Evolutionary conservation across 2,888 invertebrate genomes (phyloP), one percentile per base, ranked within the genome.

Genomic region (Sarcophaga carnaria): DNA sequence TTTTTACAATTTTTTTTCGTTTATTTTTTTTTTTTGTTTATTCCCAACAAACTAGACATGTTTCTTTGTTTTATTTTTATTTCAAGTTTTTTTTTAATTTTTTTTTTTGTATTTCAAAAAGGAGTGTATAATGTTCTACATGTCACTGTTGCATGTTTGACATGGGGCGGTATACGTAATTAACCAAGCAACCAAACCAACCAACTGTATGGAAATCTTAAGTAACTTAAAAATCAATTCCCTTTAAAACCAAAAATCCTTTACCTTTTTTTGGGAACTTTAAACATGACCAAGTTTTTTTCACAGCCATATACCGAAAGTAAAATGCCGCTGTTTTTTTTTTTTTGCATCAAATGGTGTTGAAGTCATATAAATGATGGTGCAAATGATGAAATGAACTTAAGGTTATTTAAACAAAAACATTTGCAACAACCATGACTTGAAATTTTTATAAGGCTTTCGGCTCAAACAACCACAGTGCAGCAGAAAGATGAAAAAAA

Each of bases 151-250:
- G 81, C 88, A 86, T 88, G 88, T 86, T 86, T 83, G 80, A 86
- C 88, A 88, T 69, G 79, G 86, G 88, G 88, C 88, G 88, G 83
- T 84, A 82, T 76, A 83, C 66, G 84, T 88, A 85, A 88, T 88
- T 88, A 88, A 85, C 80, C 85, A 83, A 80, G 69, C 67, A 20
- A 47, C 62, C 45, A 37, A 37, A 0, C 22, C 37, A 37, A 10
- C 8, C 8, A 37, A 37, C 37, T 37, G 62, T 45, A 20, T 75
- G 17, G 17, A 54, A 14, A 54, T 54, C 17, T 54, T 4, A 12
- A 54, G 54, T 54, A 54, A 54, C 54, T 14, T 22, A 63, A 81
- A 72, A 80, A 76, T 84, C 80, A 64, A 76, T 84, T 85, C 62
- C 66, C 62, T 63, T 72, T 11, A 49, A 71, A 66, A 37, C 8